A percentile compares a stretch with the other conserved stretches of the same genome.
Conservation (phyloP, 2,888 invertebrate genomes). For the Drosophila engyochracea region DNA sequence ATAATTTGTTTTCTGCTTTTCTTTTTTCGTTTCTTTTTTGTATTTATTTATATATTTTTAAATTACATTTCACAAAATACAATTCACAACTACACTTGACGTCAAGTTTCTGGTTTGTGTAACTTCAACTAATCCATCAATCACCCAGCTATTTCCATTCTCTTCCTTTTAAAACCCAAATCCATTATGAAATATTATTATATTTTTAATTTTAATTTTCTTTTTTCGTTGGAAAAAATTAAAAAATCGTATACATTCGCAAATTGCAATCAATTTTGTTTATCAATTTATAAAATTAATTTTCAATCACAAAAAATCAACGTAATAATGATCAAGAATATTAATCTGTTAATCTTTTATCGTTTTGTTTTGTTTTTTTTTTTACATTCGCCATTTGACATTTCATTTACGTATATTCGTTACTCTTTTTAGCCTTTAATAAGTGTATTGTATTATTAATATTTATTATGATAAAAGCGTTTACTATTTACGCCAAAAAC, state of each 20-base stretch:
- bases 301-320: conserved; percentile 80
- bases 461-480: conserved; percentile 73
- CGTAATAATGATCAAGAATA: conserved; percentile 61
- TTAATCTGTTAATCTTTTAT: conserved; percentile 41
- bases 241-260: conserved; percentile 84
- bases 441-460: conserved; percentile 43
- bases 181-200: conserved; percentile 72
- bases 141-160: conserved; percentile 47
- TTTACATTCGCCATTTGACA: conserved; percentile 70
- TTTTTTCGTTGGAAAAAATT: conserved; percentile 70
- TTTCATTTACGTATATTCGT: conserved; percentile 84
- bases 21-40: conserved; percentile 39
- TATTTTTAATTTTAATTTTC: conserved; percentile 44
- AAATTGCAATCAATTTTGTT: conserved; percentile 79
- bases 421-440: conserved; percentile 79
- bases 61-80: conserved; percentile 84
- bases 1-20: conserved; percentile 53
- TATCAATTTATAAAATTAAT: conserved; percentile 74
- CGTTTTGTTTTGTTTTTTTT: conserved; percentile 34
- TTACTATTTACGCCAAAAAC: conserved; percentile 80
- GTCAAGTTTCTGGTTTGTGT: conserved; percentile 71
- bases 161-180: conserved; percentile 54
- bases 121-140: conserved; percentile 71
- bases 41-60: conserved; percentile 61
- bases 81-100: conserved; percentile 84